These are phyloP conservation scores for Schizopygopsis malacanthus DNA, from an alignment of 2,797 vertebrate genomes.

Conservation along the genomic window DNA sequence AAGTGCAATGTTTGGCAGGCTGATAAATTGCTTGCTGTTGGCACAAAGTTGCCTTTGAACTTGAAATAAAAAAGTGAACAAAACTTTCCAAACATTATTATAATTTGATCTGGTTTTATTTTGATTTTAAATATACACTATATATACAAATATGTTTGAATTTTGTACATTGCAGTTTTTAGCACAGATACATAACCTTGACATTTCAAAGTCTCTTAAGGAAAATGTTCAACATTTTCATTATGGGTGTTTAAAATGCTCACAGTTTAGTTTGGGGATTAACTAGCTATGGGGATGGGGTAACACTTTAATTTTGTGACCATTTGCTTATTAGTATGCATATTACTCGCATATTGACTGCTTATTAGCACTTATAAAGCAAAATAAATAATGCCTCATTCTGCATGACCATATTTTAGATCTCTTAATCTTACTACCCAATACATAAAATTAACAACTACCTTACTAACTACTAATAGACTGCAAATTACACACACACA, in stretches of 20 bases:
- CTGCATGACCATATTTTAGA: neutral
- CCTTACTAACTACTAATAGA: neutral
- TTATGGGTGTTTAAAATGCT: neutral
- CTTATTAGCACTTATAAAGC: neutral
- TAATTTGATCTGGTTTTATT: neutral
- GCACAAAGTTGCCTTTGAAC: neutral
- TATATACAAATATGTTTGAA: too few relatives aligned
- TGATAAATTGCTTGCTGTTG: slow-evolving; percentile 13
- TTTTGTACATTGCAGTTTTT: neutral
- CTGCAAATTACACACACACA: neutral
- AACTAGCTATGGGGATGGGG: neutral
- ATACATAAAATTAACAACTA: neutral
- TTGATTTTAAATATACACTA: too few relatives aligned
- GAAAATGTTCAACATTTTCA: neutral
- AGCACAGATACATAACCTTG: neutral
- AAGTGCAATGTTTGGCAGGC: slow-evolving; percentile 15
- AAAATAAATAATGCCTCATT: neutral
- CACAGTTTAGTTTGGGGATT: neutral
- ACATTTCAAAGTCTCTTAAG: neutral
- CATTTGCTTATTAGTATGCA: neutral
- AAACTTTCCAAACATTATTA: neutral
- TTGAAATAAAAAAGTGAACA: neutral
- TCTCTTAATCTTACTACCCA: neutral
- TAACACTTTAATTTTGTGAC: neutral
- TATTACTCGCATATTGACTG: neutral